Evolutionary conservation across 2,888 invertebrate genomes (phyloP).

Genomic region (Rhopalosiphum nymphaeae): DNA sequence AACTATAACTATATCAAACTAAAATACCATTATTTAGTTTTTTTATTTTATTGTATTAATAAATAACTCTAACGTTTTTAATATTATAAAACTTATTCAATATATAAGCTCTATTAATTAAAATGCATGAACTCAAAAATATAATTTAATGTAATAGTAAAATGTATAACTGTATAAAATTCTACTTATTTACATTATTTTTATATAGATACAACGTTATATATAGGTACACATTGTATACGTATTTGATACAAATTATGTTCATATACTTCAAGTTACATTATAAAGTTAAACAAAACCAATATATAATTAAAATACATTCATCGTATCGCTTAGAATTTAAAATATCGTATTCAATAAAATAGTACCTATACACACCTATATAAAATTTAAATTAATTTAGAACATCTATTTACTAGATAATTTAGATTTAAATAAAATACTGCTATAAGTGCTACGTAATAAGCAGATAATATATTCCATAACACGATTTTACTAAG

Average conservation of each 20-base stretch:
- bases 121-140: not conserved
- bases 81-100: too few species aligned
- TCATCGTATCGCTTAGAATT: not conserved
- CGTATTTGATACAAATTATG: not conserved
- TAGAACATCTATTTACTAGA: not conserved
- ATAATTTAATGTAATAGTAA: not conserved
- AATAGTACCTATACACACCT: not conserved
- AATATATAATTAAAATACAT: not conserved
- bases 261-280: not conserved
- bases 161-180: not conserved
- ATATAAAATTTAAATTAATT: not conserved
- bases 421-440: not conserved
- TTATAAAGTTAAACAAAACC: not conserved
- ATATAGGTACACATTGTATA: not conserved
- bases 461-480: not conserved
- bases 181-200: not conserved
- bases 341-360: not conserved
- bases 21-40: too few species aligned
- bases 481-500: not conserved
- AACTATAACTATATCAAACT: not conserved
- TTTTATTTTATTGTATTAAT: not conserved
- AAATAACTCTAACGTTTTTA: not conserved
- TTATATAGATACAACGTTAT: not conserved
- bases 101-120: not conserved
- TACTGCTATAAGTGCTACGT: not conserved